These are phyloP conservation scores for Machaerirhynchus nigripectus DNA, from an alignment of 2,113 vertebrate genomes.

Conservation along the genomic window DNA sequence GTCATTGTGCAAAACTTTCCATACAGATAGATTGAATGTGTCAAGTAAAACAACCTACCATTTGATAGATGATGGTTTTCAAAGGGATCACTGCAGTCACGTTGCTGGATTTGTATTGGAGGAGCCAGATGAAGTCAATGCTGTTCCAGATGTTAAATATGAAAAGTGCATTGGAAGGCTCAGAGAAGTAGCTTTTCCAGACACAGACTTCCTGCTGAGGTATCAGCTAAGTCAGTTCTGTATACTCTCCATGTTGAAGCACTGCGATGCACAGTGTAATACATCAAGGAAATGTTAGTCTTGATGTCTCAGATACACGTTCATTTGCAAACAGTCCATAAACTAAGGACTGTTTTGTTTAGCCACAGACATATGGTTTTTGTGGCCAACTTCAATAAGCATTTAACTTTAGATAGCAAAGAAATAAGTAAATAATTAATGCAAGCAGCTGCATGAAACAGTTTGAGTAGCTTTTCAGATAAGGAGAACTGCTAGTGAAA, in stretches of 20 bases:
- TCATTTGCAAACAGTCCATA: not conserved
- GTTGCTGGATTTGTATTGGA: not conserved
- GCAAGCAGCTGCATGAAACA: not conserved
- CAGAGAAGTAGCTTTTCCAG: not conserved
- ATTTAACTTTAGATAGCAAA: not conserved
- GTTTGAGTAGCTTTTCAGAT: not conserved
- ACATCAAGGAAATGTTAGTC: not conserved
- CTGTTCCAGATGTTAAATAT: not conserved
- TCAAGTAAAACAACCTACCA: not conserved
- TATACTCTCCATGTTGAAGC: not conserved
- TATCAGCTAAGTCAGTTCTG: not conserved
- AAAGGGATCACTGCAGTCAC: not conserved
- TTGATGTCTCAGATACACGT: not conserved
- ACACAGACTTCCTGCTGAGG: not conserved
- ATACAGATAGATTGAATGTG: not conserved
- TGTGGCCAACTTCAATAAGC: not conserved
- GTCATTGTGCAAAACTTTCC: not conserved
- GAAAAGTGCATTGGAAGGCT: not conserved
- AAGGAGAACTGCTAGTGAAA: not conserved
- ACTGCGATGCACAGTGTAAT: not conserved
- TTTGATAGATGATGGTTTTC: not conserved
- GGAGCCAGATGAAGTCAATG: not conserved
- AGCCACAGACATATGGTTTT: not conserved
- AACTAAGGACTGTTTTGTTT: not conserved
- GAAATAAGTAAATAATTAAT: not conserved